Base-by-base conservation (phyloP, 2,888 invertebrate genomes). In the Synanthedon tipuliformis region DNA sequence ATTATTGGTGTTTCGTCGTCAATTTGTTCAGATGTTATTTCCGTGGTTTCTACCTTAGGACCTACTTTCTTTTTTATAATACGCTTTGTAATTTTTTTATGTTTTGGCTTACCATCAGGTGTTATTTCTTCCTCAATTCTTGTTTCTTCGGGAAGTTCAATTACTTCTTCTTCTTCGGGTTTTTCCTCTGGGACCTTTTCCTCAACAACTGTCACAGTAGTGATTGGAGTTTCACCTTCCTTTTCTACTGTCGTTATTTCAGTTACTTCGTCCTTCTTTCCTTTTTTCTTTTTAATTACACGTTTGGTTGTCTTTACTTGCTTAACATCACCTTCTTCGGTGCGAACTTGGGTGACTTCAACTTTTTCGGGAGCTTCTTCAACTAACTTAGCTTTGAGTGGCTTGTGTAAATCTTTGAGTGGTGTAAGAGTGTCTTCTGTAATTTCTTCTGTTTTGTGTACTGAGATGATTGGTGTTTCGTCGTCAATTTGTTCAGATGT, bases 11-110 rank as follows among this genome's bases (percentile, higher is more conserved):
- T 45, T 15, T 54, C 50, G 10, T 50, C 50, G 16, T 71, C 62
- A 74, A 78, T 13, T 68, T 57, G 34, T 68, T 55, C 61, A 63
- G 66, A 73, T 61, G 76, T 78, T 64, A 78, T 81, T 73, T 69
- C 75, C 57, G 73, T 63, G 56, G 79, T 64, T 63, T 79, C 69
- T 52, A 81, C 55, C 56, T 70, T 73, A 18, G 63, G 67, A 8
- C 70, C 78, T 34, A 68, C 60, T 56, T 71, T 65, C 60, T 71
- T 65, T 54, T 74, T 75, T 41, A 68, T 71, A 0, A 62, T 61
- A 41, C 64, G 61, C 55, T 69, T 73, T 49, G 66, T 60, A 16
- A 68, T 71, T 52, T 64, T 66, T 27, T 53, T 62, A 54, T 57
- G 57, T 57, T 64, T 57, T 41, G 60, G 58, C 54, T 65, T 65